Conservation (phyloP, 2,113 vertebrate species). For the Alligator mississippiensis region DNA sequence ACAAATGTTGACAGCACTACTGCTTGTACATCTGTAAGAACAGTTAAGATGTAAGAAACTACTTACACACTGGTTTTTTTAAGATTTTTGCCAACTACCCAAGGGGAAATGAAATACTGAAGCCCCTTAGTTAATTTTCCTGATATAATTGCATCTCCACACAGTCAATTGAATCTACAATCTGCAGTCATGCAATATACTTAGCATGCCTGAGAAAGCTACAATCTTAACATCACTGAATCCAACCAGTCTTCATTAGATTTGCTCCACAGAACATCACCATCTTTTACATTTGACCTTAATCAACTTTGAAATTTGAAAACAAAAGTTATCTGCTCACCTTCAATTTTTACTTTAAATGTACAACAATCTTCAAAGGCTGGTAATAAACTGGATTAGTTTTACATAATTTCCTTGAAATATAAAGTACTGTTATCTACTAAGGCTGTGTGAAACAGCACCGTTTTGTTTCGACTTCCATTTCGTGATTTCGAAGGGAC, state of each 20-base stretch:
- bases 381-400: background rate
- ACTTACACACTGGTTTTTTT: background rate
- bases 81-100: background rate
- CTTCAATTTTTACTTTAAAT: background rate
- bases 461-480: no score
- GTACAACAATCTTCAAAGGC: background rate
- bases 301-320: background rate
- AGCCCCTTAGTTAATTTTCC: fast-evolving
- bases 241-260: background rate
- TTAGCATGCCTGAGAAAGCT: fast-evolving
- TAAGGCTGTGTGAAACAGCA: no score
- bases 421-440: no score
- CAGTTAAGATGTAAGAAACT: background rate
- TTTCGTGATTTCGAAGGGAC: no score
- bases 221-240: fast-evolving
- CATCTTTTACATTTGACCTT: background rate
- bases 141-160: background rate
- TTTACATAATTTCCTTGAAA: no score
- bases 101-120: fast-evolving
- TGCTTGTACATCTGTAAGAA: background rate
- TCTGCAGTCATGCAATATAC: background rate
- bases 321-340: background rate
- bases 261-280: background rate
- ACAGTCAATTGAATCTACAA: background rate
- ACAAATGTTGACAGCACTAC: background rate